phyloP scores from a whole-genome alignment of 2,888 invertebrate genomes.

The Nomada fabriciana region DNA sequence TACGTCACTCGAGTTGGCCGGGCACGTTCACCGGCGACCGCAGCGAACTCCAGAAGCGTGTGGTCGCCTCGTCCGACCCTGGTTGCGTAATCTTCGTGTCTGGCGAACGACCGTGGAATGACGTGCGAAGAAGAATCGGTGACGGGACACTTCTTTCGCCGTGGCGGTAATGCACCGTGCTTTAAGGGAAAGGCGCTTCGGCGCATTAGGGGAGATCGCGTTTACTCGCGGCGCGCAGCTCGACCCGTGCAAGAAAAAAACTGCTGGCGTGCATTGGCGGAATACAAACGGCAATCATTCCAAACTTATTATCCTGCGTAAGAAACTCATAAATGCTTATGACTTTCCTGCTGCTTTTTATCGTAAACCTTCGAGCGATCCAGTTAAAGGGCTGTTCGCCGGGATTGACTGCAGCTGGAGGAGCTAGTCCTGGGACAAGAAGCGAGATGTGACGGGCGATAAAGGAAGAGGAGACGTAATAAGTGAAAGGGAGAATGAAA shows the following conservation, averaged over 20 bases:
- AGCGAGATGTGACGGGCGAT: not conserved
- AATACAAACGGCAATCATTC: constrained; percentile 71
- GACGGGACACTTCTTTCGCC: constrained; percentile 42
- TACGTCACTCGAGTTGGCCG: not conserved
- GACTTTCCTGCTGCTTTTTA: constrained; percentile 70
- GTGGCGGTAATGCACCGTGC: constrained; percentile 27
- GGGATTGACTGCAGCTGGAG: constrained; percentile 56
- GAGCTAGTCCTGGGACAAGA: constrained; percentile 23
- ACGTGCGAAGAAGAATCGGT: constrained; percentile 52
- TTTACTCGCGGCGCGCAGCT: constrained; percentile 1
- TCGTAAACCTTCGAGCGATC: constrained; percentile 58
- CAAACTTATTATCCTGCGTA: constrained; percentile 73
- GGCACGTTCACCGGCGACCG: not conserved
- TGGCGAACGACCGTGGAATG: constrained; percentile 16
- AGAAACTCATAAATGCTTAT: constrained; percentile 77
- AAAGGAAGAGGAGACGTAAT: not conserved
- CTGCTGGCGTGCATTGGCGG: constrained; percentile 38
- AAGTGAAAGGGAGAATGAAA: constrained; percentile 2
- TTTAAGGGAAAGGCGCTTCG: not conserved
- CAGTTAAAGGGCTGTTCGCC: constrained; percentile 64
- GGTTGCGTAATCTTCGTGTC: constrained; percentile 23
- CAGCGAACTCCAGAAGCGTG: not conserved
- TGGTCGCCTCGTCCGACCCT: too few species aligned
- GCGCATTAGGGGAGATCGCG: constrained; percentile 4
- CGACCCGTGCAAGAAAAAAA: constrained; percentile 44